phyloP scores from a whole-genome alignment of 2,888 invertebrate species.

The Lordiphosa fenestrarum region DNA sequence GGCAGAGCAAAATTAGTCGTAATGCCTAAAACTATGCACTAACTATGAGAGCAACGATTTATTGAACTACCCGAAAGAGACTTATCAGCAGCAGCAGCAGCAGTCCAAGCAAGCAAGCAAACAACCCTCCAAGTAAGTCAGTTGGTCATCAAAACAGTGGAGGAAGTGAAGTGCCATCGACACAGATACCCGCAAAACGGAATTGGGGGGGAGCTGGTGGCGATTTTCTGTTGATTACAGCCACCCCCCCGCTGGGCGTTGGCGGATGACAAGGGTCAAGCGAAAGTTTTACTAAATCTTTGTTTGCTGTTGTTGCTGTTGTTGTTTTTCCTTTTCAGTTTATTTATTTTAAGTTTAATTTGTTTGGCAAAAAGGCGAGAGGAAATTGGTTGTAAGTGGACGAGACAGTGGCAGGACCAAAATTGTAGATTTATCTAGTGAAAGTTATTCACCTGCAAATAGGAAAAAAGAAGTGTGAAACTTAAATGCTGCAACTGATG shows the following conservation, averaged over 20 bases:
- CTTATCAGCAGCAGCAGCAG: conserved; percentile 28
- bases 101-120: conserved; percentile 21
- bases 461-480: conserved; percentile 17
- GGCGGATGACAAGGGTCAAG: conserved; percentile 63
- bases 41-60: conserved; percentile 45
- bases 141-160: conserved; percentile 47
- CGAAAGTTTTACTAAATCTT: conserved; percentile 59
- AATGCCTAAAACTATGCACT: conserved; percentile 36
- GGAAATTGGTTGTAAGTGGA: conserved; percentile 59
- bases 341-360: conserved; percentile 70
- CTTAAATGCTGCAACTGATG: conserved; percentile 37
- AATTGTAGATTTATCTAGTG: conserved; percentile 38
- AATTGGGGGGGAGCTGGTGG: conserved; percentile 39
- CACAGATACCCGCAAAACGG: conserved; percentile 20
- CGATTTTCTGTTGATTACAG: conserved; percentile 68
- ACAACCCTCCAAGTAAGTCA: conserved; percentile 55
- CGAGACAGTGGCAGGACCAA: conserved; percentile 18
- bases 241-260: conserved; percentile 14
- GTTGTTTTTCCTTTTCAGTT: conserved; percentile 27
- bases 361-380: conserved; percentile 35
- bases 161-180: conserved; percentile 49
- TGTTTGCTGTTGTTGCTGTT: not conserved
- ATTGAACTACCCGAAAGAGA: conserved; percentile 36
- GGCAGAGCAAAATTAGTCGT: conserved; percentile 24
- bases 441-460: conserved; percentile 51